A percentile compares a stretch with the other conserved stretches of the same genome.
Conservation (phyloP, 2,888 invertebrate species). For the Prionchulus punctatus region DNA sequence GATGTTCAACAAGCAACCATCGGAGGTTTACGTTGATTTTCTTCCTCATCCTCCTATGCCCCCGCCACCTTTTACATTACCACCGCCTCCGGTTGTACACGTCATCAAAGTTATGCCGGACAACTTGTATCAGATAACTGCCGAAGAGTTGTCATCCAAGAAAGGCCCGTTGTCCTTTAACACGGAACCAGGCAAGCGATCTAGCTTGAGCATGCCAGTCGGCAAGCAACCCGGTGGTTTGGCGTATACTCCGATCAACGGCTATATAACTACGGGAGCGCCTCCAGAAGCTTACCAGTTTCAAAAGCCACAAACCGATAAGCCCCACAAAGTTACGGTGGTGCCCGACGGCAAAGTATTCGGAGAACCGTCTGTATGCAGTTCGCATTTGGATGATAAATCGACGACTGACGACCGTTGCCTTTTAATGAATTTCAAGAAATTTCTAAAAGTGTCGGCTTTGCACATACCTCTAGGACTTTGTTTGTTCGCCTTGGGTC, state of each 20-base stretch:
- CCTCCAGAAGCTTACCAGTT: no score
- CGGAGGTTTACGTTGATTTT: no score
- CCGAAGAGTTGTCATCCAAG: no score
- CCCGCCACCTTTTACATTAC: no score
- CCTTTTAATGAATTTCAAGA: background rate
- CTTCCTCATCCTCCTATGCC: background rate
- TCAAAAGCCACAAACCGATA: no score
- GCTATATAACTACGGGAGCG: background rate
- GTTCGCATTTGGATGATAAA: background rate
- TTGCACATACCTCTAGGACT: conserved; percentile 8
- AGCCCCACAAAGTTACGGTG: background rate
- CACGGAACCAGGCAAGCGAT: background rate
- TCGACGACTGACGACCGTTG: background rate
- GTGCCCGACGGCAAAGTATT: background rate
- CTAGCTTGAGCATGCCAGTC: no score
- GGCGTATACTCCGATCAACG: background rate
- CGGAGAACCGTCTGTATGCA: background rate
- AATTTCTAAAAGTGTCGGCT: background rate
- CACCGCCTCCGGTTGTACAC: no score
- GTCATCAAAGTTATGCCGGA: background rate
- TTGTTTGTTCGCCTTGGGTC: conserved; percentile 12
- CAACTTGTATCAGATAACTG: background rate
- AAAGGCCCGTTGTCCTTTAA: background rate
- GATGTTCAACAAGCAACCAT: background rate
- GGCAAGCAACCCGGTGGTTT: no score